phyloP scores from a whole-genome alignment of 1,140 invertebrate genomes.

The Bombus balteatus region DNA sequence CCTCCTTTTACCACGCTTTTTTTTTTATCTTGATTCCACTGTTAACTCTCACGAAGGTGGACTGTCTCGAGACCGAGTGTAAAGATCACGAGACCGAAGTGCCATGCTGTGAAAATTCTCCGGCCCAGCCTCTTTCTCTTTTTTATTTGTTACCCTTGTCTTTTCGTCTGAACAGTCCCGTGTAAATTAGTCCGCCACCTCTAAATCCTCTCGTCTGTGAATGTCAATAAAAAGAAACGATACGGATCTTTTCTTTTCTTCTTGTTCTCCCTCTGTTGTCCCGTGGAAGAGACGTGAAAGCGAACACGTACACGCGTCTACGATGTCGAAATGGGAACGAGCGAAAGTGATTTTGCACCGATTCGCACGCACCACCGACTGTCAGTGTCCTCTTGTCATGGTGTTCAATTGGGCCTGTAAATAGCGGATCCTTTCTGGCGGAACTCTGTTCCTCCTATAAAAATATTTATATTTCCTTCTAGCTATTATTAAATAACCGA shows the following conservation, averaged over 20 bases:
- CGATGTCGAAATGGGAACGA: constrained; percentile 50
- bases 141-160: background rate
- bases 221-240: constrained; percentile 27
- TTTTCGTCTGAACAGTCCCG: constrained; percentile 26
- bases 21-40: constrained; percentile 62
- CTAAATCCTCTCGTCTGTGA: constrained; percentile 1
- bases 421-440: constrained; percentile 59
- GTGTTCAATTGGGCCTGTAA: constrained; percentile 70
- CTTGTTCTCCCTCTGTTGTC: background rate
- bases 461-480: too few species aligned
- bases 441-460: constrained; percentile 52
- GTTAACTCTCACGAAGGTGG: constrained; percentile 82
- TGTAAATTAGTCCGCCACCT: constrained; percentile 21
- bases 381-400: constrained; percentile 71
- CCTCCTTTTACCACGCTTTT: constrained; percentile 49
- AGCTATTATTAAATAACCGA: too few species aligned
- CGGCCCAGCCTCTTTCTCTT: constrained; percentile 15
- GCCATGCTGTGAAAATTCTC: constrained; percentile 78
- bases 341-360: constrained; percentile 80
- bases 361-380: constrained; percentile 73
- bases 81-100: constrained; percentile 68
- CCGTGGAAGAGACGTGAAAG: constrained; percentile 59
- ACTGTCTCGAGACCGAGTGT: constrained; percentile 64
- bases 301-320: constrained; percentile 65
- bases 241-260: background rate